Evolutionary conservation across 2,888 invertebrate genomes (phyloP).

Genomic region (Junonia oenone): DNA sequence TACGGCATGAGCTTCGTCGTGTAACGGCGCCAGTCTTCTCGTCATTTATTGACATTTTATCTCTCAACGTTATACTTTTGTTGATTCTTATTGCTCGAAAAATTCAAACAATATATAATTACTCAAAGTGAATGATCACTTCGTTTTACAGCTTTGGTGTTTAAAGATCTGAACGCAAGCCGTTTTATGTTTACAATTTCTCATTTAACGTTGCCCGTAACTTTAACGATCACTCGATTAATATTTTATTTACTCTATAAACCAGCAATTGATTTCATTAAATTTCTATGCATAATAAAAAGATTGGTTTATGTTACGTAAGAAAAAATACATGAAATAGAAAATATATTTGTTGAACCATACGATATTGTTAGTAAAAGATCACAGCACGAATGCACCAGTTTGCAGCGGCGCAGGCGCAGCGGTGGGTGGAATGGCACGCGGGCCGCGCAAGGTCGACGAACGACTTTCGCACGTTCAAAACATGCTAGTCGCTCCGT

Average conservation of each 20-base stretch:
- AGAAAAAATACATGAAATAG: too few relatives aligned
- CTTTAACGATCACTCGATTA: conserved; percentile 1
- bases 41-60: conserved; percentile 26
- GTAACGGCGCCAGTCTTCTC: conserved; percentile 35
- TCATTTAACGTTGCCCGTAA: background rate
- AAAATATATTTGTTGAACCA: too few relatives aligned
- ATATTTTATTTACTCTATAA: conserved; percentile 1
- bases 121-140: background rate
- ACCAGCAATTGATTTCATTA: conserved; percentile 8
- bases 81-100: background rate
- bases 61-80: conserved; percentile 15
- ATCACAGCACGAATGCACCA: conserved; percentile 29
- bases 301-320: too few relatives aligned
- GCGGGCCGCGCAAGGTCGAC: conserved; percentile 71
- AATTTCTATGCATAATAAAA: too few relatives aligned
- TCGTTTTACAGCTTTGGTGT: background rate
- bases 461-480: conserved; percentile 76
- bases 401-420: conserved; percentile 41
- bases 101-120: background rate
- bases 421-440: conserved; percentile 72
- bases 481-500: conserved; percentile 28
- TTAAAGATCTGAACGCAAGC: background rate
- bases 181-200: conserved; percentile 6
- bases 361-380: background rate
- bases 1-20: conserved; percentile 30